Conservation (phyloP, 2,888 invertebrate genomes). For the Dexiosoma caninum region DNA sequence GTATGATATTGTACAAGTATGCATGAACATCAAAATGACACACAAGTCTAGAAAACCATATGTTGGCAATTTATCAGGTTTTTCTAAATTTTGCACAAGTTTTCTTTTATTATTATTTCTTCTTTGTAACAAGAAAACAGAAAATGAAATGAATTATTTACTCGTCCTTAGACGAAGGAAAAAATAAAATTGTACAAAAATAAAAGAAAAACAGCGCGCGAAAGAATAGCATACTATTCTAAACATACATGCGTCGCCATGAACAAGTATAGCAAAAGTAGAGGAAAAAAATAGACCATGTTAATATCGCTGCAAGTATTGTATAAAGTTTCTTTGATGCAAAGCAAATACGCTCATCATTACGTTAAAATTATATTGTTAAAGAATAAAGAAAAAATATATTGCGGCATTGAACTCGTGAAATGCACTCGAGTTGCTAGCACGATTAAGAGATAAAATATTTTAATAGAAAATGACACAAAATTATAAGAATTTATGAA, state of each 20-base stretch:
- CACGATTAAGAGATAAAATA: neutral
- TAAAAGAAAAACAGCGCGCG: slow-evolving; percentile 13
- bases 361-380: neutral
- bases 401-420: slow-evolving; percentile 48
- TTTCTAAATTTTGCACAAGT: slow-evolving; percentile 1
- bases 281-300: slow-evolving; percentile 17
- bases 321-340: neutral
- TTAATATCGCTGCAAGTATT: neutral
- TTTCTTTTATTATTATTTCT: neutral
- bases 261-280: neutral
- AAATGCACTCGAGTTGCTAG: slow-evolving; percentile 28
- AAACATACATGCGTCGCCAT: slow-evolving; percentile 13
- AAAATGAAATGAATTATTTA: slow-evolving; percentile 41
- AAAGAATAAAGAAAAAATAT: neutral
- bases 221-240: slow-evolving; percentile 8
- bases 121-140: neutral
- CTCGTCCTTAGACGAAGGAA: neutral
- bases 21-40: slow-evolving; percentile 40
- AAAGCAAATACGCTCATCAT: slow-evolving; percentile 8
- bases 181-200: neutral
- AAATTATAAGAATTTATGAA: neutral
- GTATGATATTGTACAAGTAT: no score
- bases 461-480: no score
- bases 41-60: slow-evolving; percentile 48
- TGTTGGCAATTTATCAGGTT: slow-evolving; percentile 62